phyloP scores from a whole-genome alignment of 2,888 invertebrate species.

The Meteorus cinctellus region DNA sequence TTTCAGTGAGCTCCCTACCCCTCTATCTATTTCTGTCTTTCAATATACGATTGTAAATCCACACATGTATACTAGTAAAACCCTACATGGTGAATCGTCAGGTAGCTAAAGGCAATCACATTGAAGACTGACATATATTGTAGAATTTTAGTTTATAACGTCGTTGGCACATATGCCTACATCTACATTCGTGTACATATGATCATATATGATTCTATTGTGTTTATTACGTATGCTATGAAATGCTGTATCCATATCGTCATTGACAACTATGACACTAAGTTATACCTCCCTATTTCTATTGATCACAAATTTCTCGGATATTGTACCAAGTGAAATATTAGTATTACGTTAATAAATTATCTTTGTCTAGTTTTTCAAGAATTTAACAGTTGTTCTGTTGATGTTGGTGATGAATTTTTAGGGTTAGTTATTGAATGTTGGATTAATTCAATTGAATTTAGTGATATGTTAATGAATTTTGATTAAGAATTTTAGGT shows the following conservation, averaged over 20 bases:
- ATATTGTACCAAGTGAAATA: too few relatives aligned
- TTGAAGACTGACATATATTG: conserved; percentile 5
- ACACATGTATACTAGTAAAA: conserved; percentile 1
- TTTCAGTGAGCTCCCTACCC: neutral
- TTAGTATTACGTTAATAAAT: too few relatives aligned
- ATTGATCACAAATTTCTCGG: conserved; percentile 3
- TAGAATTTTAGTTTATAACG: conserved; percentile 28
- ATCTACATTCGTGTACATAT: neutral
- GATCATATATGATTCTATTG: neutral
- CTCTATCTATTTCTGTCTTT: neutral
- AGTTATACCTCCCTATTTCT: neutral
- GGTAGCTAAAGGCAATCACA: conserved; percentile 29
- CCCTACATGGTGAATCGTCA: conserved; percentile 3
- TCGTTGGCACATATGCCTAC: conserved; percentile 28
- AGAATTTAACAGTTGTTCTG: too few relatives aligned
- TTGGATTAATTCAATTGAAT: too few relatives aligned
- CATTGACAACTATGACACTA: too few relatives aligned
- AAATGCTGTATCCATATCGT: too few relatives aligned
- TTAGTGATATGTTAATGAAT: too few relatives aligned
- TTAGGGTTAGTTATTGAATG: too few relatives aligned
- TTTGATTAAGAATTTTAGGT: too few relatives aligned
- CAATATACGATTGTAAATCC: neutral
- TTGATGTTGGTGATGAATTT: too few relatives aligned
- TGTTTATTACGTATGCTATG: conserved; percentile 1
- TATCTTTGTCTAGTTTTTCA: too few relatives aligned